Percentiles rank a stretch among this genome's conserved stretches.
Conservation (phyloP, 2,113 vertebrate genomes). For the Paraplagusia blochii region DNA sequence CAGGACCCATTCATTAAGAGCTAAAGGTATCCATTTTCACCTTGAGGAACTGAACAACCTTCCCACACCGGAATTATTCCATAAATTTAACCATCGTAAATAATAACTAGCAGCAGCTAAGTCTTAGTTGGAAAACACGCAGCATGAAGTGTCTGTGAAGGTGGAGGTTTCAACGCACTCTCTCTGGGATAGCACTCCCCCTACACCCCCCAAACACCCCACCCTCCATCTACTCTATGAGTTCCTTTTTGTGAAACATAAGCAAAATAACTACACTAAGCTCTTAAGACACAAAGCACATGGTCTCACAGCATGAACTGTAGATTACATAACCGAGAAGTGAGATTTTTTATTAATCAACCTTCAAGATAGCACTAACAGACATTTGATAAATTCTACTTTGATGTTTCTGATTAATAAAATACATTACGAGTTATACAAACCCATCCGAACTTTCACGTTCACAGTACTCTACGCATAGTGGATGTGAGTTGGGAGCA, state of each 20-base stretch:
- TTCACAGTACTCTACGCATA: constrained; percentile 54
- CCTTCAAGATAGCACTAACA: not conserved
- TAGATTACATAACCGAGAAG: constrained; percentile 56
- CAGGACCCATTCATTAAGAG: constrained; percentile 80
- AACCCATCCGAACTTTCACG: constrained; percentile 36
- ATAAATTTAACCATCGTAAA: constrained; percentile 82
- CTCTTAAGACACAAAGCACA: constrained; percentile 53
- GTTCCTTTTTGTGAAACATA: constrained; percentile 34
- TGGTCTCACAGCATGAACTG: constrained; percentile 44
- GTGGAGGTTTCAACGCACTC: constrained; percentile 53
- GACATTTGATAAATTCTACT: no score
- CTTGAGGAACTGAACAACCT: constrained; percentile 82
- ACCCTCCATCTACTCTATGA: constrained; percentile 36
- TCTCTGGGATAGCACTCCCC: no score
- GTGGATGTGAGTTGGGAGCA: constrained; percentile 55
- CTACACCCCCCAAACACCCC: constrained; percentile 5
- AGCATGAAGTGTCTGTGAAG: constrained; percentile 64
- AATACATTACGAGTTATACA: constrained; percentile 44
- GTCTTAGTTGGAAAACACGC: constrained; percentile 65
- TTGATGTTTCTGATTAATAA: no score
- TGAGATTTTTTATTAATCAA: constrained; percentile 33
- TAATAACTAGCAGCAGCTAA: constrained; percentile 76
- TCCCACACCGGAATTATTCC: constrained; percentile 77
- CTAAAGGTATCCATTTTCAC: constrained; percentile 83
- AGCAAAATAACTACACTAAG: constrained; percentile 46